Conservation (phyloP, 1,140 invertebrate species). For the Mycetomoellerius zeteki region DNA sequence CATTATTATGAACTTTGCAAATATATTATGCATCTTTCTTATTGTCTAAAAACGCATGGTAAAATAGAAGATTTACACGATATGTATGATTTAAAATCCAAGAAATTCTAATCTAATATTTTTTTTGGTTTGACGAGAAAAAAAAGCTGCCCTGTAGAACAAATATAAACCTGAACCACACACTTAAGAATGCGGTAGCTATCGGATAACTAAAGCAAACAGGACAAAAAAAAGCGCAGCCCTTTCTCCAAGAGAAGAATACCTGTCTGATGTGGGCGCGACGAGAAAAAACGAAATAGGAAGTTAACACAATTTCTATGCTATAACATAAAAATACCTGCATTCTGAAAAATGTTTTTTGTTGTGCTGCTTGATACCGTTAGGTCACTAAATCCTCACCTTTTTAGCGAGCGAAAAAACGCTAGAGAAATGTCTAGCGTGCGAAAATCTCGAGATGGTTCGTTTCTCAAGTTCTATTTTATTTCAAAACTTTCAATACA, state of each 20-base stretch:
- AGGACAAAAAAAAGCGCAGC: slow-evolving; percentile 58
- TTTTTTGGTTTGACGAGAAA: slow-evolving; percentile 46
- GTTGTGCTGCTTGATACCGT: slow-evolving; percentile 79
- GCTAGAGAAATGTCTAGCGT: slow-evolving; percentile 39
- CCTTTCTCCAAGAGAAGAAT: slow-evolving; percentile 52
- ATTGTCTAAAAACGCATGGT: not conserved
- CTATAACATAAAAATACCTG: slow-evolving; percentile 69
- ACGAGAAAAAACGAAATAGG: slow-evolving; percentile 69
- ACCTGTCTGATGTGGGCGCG: slow-evolving; percentile 28
- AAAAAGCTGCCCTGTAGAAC: slow-evolving; percentile 54
- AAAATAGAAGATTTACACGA: not conserved
- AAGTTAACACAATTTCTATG: slow-evolving; percentile 58
- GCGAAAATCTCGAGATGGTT: slow-evolving; percentile 17
- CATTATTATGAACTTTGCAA: not conserved
- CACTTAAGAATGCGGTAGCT: slow-evolving; percentile 66
- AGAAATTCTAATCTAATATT: slow-evolving; percentile 11
- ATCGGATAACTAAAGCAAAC: slow-evolving; percentile 79
- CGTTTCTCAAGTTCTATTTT: slow-evolving; percentile 14
- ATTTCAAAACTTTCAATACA: slow-evolving; percentile 40
- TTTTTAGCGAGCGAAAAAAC: not conserved
- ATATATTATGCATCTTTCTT: not conserved
- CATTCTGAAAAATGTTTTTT: slow-evolving; percentile 46
- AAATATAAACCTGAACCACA: slow-evolving; percentile 63
- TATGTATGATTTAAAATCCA: slow-evolving; percentile 24
- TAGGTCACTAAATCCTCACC: slow-evolving; percentile 76